Evolutionary conservation across 2,113 vertebrate species (phyloP), one percentile per base, ranked within the genome.

Genomic region (Mobula birostris): DNA sequence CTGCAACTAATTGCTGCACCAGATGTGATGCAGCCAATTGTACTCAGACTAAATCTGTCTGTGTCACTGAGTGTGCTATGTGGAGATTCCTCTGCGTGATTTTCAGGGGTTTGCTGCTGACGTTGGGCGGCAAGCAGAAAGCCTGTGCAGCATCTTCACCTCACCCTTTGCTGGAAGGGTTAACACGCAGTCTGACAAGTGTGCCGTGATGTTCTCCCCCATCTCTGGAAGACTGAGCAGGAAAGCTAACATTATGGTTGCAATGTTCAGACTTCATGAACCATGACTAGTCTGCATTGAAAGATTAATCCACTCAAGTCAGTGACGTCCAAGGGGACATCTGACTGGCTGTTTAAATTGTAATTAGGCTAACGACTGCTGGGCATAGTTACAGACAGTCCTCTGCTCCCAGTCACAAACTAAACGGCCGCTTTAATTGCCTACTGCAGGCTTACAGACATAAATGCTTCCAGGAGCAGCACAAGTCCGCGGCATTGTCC

Each of bases 241-340:
- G 82, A 85, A 85, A 85, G 48, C 21, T 85, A 58, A 85, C 48
- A 24, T 85, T 85, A 58, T 48, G 17, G 58, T 85, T 85, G 27
- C 82, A 85, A 48, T 58, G 48, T 48, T 24, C 58, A 40, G 58
- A 56, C 48, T 58, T 48, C 40, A 11, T 85, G 82, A 85, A 85
- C 48, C 82, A 85, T 56, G 27, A 58, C 82, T 48, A 85, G 82
- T 85, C 82, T 85, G 82, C 48, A 58, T 58, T 85, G 82, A 85
- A 85, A 40, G 48, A 58, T 56, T 85, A 85, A 85, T 85, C 82
- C 40, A 58, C 40, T 12, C 21, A 85, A 85, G 82, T 85, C 48
- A 85, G 48, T 85, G 48, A 21, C 40, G 82, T 85, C 82, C 82
- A 85, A 85, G 2, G 82, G 21, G 82, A 85, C 82, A 85, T 85